Evolutionary conservation across 1,140 invertebrate genomes (phyloP), one percentile per base, ranked within the genome.

Genomic region (Andrena cerasifolii): DNA sequence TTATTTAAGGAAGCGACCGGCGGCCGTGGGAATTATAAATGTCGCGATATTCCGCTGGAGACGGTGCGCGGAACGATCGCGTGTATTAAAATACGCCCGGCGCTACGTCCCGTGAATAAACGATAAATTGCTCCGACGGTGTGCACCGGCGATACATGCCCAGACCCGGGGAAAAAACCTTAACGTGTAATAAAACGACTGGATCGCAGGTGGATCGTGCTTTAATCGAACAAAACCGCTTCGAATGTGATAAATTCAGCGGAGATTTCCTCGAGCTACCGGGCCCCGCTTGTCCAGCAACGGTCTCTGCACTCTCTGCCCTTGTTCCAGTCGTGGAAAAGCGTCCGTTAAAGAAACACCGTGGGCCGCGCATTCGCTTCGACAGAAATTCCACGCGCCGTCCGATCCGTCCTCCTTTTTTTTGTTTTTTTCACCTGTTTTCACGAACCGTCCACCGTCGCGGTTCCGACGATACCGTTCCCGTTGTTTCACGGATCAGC

Each of bases 21-120:
- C 18, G n/a, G 4, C 4, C 1, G n/a, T 1, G 8, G 12, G 16
- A 33, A 45, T 40, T 56, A 33, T 49, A 45, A 58, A 43, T 54
- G 31, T 28, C 18, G 5, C 33, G 24, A 70, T 12, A 56, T 70
- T 70, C 24, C 16, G 40, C n/a, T 21, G 45, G 4, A 24, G 56
- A 70, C 51, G 45, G n/a, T 3, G 47, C n/a, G 36, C 14, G 33
- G 45, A 28, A 62, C 14, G 24, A 31, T 75, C 49, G 33, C 24
- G 36, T n/a, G 47, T 31, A 33, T 70, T 26, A 70, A n/a, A 78
- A 56, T 10, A 21, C 40, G n/a, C 3, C 36, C 18, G 10, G 26
- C 26, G 7, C 2, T 24, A 2, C n/a, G 36, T 28, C 36, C 21
- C 36, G 26, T 67, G 53, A 67, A 24, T 67, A 67, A 26, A 40